Conservation (phyloP, 2,888 invertebrate species). For the Leucania comma region DNA sequence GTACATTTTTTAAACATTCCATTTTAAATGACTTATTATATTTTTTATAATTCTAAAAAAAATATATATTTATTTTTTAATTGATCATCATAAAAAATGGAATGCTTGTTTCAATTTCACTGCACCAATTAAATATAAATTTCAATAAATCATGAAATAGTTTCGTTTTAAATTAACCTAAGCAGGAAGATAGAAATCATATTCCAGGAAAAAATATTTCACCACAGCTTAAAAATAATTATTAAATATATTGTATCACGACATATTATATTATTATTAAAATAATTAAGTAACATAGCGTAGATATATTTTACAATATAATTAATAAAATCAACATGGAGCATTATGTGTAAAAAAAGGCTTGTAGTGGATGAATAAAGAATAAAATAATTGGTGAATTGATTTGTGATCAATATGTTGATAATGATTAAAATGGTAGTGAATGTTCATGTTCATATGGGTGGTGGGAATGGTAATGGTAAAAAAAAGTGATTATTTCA, state of each 20-base stretch:
- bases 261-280: constrained; percentile 35
- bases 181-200: constrained; percentile 5
- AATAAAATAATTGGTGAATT: neutral
- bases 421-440: neutral
- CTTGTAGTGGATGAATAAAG: neutral
- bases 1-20: constrained; percentile 45
- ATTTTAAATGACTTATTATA: constrained; percentile 24
- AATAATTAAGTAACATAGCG: constrained; percentile 45
- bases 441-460: too few species aligned
- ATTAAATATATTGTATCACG: constrained; percentile 51
- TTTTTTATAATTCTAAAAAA: neutral
- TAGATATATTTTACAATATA: constrained; percentile 20
- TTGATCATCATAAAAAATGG: constrained; percentile 36
- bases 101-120: constrained; percentile 26
- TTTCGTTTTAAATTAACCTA: neutral
- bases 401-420: constrained; percentile 3
- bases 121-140: constrained; percentile 24
- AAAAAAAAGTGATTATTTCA: neutral
- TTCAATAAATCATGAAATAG: constrained; percentile 1
- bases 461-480: neutral
- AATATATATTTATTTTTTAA: neutral
- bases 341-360: neutral
- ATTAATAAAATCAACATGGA: neutral
- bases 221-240: constrained; percentile 22
- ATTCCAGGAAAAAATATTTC: neutral